Evolutionary conservation across 1,140 invertebrate species (phyloP).

Genomic region (Philopotamus ludificatus): DNA sequence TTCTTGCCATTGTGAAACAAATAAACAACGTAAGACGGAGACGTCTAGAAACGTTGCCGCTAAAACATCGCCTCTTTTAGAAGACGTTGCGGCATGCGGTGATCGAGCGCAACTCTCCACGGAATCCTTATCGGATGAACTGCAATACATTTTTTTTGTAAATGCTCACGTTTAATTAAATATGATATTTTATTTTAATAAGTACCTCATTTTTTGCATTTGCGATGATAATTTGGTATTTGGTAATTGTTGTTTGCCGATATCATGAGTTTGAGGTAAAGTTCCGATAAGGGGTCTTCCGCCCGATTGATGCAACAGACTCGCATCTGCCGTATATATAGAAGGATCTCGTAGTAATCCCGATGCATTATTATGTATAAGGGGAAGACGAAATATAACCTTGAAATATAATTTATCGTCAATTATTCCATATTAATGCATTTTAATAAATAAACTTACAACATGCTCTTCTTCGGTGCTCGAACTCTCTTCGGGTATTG

Average conservation of each 20-base stretch:
- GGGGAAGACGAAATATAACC: slow-evolving; percentile 76
- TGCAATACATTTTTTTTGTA: too few relatives aligned
- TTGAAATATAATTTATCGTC: slow-evolving; percentile 44
- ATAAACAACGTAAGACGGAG: slow-evolving; percentile 92
- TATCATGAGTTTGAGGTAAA: slow-evolving; percentile 40
- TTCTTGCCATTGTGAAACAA: slow-evolving; percentile 95
- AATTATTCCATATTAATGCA: slow-evolving; percentile 2
- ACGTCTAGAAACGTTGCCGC: slow-evolving; percentile 95
- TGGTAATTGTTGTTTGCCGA: slow-evolving; percentile 45
- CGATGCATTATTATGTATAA: slow-evolving; percentile 65
- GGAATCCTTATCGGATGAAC: slow-evolving; percentile 56
- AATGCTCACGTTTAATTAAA: too few relatives aligned
- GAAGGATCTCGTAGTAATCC: slow-evolving; percentile 57
- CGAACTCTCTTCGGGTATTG: slow-evolving; percentile 88
- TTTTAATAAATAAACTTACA: slow-evolving; percentile 52
- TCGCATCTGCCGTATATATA: slow-evolving; percentile 58
- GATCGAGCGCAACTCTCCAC: slow-evolving; percentile 41
- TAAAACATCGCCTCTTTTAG: slow-evolving; percentile 62
- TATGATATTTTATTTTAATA: slow-evolving; percentile 1
- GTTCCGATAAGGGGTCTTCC: slow-evolving; percentile 4
- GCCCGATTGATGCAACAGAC: slow-evolving; percentile 55
- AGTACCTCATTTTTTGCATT: slow-evolving; percentile 61
- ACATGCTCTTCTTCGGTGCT: slow-evolving; percentile 90
- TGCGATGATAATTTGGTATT: slow-evolving; percentile 53
- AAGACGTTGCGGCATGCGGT: slow-evolving; percentile 27